Evolutionary conservation across 2,113 vertebrate genomes (phyloP).

Genomic region (Brachypteracias leptosomus): DNA sequence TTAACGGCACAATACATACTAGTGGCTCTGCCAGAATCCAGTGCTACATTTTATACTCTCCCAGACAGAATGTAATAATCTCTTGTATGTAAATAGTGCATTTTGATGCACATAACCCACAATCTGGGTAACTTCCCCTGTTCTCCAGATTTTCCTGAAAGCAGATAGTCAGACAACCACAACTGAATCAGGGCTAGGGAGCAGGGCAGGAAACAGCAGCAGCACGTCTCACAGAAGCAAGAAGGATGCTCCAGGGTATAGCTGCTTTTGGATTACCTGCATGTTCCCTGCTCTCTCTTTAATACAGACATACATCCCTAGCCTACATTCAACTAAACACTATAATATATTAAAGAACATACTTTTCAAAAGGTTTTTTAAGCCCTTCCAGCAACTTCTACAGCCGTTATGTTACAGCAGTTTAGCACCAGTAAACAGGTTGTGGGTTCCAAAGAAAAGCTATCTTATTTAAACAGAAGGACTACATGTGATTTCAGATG

Average conservation of each 20-base stretch:
- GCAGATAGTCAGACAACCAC: neutral
- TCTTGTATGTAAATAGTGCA: neutral
- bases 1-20: too few species aligned
- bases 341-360: neutral
- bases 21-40: neutral
- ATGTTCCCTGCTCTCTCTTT: neutral
- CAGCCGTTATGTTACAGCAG: neutral
- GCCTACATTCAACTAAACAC: neutral
- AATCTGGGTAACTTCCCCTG: fast-evolving
- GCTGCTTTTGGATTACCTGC: neutral
- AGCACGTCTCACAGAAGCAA: neutral
- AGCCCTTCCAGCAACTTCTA: neutral
- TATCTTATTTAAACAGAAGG: neutral
- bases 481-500: neutral
- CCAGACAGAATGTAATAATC: neutral
- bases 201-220: neutral
- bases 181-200: neutral
- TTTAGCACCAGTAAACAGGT: neutral
- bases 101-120: neutral
- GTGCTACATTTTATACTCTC: fast-evolving
- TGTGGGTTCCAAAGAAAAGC: neutral
- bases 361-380: neutral
- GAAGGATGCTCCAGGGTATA: neutral
- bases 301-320: fast-evolving
- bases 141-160: neutral